Percentiles rank a stretch among this genome's conserved stretches.
phyloP scores from a whole-genome alignment of 2,888 invertebrate species.

The Bruchidius siliquastri region DNA sequence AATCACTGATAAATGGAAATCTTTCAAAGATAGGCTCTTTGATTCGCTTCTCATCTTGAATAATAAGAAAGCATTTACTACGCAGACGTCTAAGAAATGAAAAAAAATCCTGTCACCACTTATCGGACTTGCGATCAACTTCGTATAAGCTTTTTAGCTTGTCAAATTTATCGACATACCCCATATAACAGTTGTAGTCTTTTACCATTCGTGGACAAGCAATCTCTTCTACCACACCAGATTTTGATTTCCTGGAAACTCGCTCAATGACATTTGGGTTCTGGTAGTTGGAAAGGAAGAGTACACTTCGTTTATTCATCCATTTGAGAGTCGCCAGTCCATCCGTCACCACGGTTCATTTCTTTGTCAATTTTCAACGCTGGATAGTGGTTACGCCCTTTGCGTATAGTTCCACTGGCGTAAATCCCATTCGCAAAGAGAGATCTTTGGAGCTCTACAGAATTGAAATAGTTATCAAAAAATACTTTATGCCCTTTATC shows the following conservation, averaged over 20 bases:
- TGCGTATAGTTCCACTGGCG: constrained; percentile 18
- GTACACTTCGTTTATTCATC: constrained; percentile 9
- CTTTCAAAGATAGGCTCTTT: too few species aligned
- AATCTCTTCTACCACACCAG: constrained; percentile 7
- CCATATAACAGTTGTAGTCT: constrained; percentile 34
- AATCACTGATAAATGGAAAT: too few species aligned
- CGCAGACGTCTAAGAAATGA: too few species aligned
- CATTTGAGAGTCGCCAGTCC: constrained; percentile 11
- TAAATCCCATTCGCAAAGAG: constrained; percentile 11
- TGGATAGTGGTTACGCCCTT: constrained; percentile 17
- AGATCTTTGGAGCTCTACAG: constrained; percentile 11
- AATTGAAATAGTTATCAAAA: constrained; percentile 23
- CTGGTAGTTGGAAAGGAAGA: constrained; percentile 7
- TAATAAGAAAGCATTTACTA: too few species aligned
- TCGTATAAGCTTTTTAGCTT: constrained; percentile 31
- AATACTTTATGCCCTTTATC: constrained; percentile 16
- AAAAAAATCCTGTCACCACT: constrained; percentile 31
- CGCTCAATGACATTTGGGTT: constrained; percentile 5
- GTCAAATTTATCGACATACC: constrained; percentile 34
- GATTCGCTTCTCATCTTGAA: too few species aligned
- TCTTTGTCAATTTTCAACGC: constrained; percentile 15
- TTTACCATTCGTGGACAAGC: constrained; percentile 18
- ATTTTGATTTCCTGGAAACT: constrained; percentile 5
- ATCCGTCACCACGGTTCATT: constrained; percentile 16
- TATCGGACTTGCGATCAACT: constrained; percentile 31